These are phyloP conservation scores for Calameuta filiformis DNA, from an alignment of 2,888 invertebrate species.

Conservation along the genomic window DNA sequence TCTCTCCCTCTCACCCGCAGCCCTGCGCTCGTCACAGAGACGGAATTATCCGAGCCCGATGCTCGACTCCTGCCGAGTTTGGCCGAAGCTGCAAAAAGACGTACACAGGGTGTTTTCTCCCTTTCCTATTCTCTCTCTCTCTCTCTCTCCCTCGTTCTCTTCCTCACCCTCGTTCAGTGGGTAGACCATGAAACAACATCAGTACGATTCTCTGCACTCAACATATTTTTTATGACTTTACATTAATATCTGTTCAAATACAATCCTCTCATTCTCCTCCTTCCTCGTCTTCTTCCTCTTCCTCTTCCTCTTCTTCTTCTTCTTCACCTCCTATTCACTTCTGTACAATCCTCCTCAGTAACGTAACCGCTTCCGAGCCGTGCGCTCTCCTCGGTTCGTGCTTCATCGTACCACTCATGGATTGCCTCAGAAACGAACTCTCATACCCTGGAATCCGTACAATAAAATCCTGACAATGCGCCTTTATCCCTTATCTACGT, in stretches of 20 bases:
- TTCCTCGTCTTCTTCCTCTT: not conserved
- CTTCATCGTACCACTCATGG: not conserved
- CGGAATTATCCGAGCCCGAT: constrained; percentile 1
- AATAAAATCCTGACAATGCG: not conserved
- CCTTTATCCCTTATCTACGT: not conserved
- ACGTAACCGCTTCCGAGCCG: not conserved
- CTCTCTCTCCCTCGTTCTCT: not conserved
- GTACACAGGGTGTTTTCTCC: not conserved
- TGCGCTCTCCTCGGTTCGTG: not conserved
- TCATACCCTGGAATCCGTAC: not conserved
- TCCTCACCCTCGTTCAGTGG: constrained; percentile 5
- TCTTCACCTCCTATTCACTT: not conserved
- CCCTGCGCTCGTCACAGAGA: not conserved
- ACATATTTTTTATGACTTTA: not conserved
- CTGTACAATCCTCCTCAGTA: not conserved
- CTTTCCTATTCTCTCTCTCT: not conserved
- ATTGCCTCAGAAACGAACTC: not conserved
- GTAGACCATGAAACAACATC: not conserved
- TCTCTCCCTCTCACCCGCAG: not conserved
- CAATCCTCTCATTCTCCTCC: not conserved
- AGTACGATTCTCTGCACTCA: not conserved
- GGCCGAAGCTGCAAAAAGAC: not conserved
- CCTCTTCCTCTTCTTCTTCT: not conserved
- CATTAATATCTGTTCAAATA: not conserved
- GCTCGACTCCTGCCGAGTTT: constrained; percentile 1